Evolutionary conservation across 2,113 vertebrate genomes (phyloP).

Genomic region (human): DNA sequence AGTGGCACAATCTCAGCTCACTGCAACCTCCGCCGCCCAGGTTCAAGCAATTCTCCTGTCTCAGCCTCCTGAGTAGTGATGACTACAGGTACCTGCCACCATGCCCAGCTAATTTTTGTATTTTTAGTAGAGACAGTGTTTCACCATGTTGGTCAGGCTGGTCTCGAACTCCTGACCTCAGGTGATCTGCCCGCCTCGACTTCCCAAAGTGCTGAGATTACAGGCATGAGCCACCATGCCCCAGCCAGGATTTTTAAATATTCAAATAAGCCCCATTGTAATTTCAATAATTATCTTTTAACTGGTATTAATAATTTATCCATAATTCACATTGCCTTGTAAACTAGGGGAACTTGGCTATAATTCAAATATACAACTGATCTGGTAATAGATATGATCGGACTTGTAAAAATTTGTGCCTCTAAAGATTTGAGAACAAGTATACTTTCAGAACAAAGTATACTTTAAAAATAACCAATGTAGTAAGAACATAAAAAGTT

Average conservation of each 20-base stretch:
- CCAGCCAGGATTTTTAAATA: background rate
- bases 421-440: background rate
- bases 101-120: too few species aligned
- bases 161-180: too few species aligned
- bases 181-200: too few species aligned
- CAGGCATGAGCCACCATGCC: too few species aligned
- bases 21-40: too few species aligned
- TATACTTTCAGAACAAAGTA: slow-evolving; percentile 2
- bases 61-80: too few species aligned
- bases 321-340: background rate
- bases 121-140: too few species aligned
- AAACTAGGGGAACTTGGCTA: slow-evolving; percentile 26
- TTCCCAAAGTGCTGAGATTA: too few species aligned
- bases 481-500: slow-evolving; percentile 19
- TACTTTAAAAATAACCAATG: background rate
- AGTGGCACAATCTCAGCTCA: too few species aligned
- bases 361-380: slow-evolving; percentile 34
- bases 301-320: slow-evolving; percentile 49
- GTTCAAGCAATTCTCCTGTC: too few species aligned
- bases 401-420: slow-evolving; percentile 10
- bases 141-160: too few species aligned
- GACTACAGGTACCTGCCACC: too few species aligned
- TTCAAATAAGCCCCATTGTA: slow-evolving; percentile 23
- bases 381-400: slow-evolving; percentile 16
- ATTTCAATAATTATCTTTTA: slow-evolving; percentile 60